Evolutionary conservation across 2,113 vertebrate genomes (phyloP).

Genomic region (Gambusia affinis): DNA sequence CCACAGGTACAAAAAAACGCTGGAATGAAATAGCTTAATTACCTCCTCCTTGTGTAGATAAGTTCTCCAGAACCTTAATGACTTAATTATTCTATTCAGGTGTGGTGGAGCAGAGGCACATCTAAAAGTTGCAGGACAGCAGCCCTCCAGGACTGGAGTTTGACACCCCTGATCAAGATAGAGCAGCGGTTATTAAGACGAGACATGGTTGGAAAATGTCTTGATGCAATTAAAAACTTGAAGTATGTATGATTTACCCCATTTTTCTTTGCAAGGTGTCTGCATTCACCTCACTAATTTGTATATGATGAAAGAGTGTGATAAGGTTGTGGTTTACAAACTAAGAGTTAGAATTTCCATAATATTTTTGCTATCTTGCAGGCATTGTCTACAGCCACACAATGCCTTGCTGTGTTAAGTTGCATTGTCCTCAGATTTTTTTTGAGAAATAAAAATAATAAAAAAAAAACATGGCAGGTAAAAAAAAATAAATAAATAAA

Average conservation of each 20-base stretch:
- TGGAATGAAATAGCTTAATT: too few relatives aligned
- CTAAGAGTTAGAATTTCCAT: background rate
- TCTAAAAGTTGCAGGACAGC: too few relatives aligned
- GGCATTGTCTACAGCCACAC: constrained; percentile 5
- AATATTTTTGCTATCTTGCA: constrained; percentile 16
- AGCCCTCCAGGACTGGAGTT: too few relatives aligned
- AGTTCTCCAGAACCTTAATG: too few relatives aligned
- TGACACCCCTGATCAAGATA: constrained; percentile 3
- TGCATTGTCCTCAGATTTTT: background rate
- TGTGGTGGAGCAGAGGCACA: too few relatives aligned
- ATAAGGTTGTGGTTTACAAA: background rate
- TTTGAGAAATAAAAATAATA: background rate
- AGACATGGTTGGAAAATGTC: constrained; percentile 46
- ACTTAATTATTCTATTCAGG: too few relatives aligned
- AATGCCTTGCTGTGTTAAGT: background rate
- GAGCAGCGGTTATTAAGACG: constrained; percentile 47
- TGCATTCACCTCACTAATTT: constrained; percentile 9
- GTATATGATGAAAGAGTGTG: background rate
- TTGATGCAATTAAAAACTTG: constrained; percentile 37
- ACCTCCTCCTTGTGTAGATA: too few relatives aligned
- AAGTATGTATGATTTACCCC: constrained; percentile 44
- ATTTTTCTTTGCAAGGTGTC: constrained; percentile 23
- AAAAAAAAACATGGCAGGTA: too few relatives aligned
- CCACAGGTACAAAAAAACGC: too few relatives aligned
- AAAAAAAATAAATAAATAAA: too few relatives aligned